These are phyloP conservation scores for Pomacea canaliculata DNA, from an alignment of 2,888 invertebrate genomes.

Conservation along the genomic window DNA sequence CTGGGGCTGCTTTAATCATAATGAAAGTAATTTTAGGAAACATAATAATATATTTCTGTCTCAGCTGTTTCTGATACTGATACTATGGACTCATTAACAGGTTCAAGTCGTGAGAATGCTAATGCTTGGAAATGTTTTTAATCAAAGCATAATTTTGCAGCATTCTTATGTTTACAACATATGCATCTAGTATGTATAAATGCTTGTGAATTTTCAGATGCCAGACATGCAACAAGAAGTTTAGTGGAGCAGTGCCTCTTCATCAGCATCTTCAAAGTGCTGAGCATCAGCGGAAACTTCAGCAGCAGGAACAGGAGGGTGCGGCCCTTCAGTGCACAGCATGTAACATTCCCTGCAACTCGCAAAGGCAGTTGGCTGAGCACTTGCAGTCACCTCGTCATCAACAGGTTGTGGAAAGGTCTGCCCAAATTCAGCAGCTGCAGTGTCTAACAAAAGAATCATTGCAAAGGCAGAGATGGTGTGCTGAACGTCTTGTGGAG, in stretches of 20 bases:
- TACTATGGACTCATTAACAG: no score
- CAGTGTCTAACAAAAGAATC: background rate
- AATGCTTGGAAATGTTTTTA: no score
- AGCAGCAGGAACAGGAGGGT: conserved; percentile 9
- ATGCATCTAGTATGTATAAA: no score
- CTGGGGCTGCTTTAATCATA: no score
- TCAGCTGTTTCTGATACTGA: no score
- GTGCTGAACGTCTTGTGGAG: no score
- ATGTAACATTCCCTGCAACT: conserved; percentile 39
- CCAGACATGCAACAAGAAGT: conserved; percentile 40
- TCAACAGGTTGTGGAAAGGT: conserved; percentile 34
- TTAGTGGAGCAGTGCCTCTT: conserved; percentile 43
- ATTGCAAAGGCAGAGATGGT: background rate
- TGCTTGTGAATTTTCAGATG: conserved; percentile 28
- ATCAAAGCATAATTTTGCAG: no score
- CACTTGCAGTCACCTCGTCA: conserved; percentile 42
- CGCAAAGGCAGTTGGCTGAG: conserved; percentile 27
- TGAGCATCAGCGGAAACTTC: conserved; percentile 39
- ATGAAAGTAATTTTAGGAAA: no score
- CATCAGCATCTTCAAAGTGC: conserved; percentile 43
- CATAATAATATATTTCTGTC: no score
- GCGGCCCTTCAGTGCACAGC: conserved; percentile 31
- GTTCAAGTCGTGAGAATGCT: no score
- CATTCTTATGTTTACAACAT: no score
- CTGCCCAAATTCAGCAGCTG: background rate